Percentiles rank a stretch among this genome's conserved stretches.
Conservation (phyloP, 2,888 invertebrate species). For the Oegoconia quadripuncta region DNA sequence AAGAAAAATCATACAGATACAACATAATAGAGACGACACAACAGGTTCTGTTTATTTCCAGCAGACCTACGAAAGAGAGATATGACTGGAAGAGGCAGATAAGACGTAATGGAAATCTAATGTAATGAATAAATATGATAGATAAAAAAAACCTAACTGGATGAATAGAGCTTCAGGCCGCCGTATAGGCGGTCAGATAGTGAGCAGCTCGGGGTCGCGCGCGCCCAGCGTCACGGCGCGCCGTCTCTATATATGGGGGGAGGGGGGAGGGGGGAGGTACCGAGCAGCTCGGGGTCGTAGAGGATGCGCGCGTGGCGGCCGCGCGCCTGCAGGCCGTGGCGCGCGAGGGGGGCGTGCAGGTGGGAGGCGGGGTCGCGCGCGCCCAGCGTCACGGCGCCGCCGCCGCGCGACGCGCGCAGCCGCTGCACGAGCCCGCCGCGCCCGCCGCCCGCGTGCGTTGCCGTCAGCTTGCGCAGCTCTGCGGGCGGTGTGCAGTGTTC, state of each 20-base stretch:
- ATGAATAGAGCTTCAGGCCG: not conserved
- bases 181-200: too few species aligned
- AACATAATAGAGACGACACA: too few species aligned
- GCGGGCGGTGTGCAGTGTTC: not conserved
- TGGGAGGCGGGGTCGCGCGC: conserved; percentile 80
- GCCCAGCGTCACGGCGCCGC: conserved; percentile 31
- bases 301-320: conserved; percentile 75
- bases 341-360: conserved; percentile 80
- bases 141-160: too few species aligned
- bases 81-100: too few species aligned
- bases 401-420: conserved; percentile 41
- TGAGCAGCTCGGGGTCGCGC: too few species aligned
- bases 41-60: too few species aligned
- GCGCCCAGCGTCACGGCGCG: too few species aligned
- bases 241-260: too few species aligned
- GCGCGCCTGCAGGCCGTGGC: conserved; percentile 83
- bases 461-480: conserved; percentile 59
- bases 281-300: conserved; percentile 50
- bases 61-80: too few species aligned
- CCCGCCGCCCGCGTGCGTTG: conserved; percentile 45
- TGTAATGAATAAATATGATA: too few species aligned
- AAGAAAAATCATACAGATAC: not conserved
- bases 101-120: too few species aligned
- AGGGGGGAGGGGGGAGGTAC: too few species aligned
- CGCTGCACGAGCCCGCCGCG: conserved; percentile 33